Conservation (phyloP, 1,140 invertebrate species). For the Pristionchus pacificus region DNA sequence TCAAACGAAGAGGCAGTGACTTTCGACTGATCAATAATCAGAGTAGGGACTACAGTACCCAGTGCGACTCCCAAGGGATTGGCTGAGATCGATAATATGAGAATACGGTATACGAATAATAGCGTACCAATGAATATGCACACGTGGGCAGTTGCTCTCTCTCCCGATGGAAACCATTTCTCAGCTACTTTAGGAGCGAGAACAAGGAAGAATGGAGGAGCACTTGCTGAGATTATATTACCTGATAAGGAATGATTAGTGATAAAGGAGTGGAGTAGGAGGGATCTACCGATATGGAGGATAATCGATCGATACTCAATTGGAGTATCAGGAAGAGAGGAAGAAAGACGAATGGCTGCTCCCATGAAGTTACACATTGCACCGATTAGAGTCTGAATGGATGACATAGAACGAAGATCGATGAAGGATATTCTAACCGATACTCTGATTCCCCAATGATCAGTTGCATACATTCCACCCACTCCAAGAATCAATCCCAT, state of each 20-base stretch:
- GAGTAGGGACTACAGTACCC: constrained; percentile 49
- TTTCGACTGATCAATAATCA: constrained; percentile 38
- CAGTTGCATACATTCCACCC: constrained; percentile 54
- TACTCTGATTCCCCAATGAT: constrained; percentile 51
- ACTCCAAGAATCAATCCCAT: constrained; percentile 51
- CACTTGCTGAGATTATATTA: constrained; percentile 41
- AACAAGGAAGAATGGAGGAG: constrained; percentile 53
- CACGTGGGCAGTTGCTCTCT: constrained; percentile 50
- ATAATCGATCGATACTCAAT: constrained; percentile 29
- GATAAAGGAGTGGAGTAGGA: too few relatives aligned
- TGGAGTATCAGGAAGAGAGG: constrained; percentile 41
- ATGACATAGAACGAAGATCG: background rate
- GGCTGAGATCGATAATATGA: constrained; percentile 32
- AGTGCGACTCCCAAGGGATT: constrained; percentile 54
- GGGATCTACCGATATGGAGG: constrained; percentile 42
- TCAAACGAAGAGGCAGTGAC: constrained; percentile 12
- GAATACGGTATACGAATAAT: background rate
- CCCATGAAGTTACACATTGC: constrained; percentile 45
- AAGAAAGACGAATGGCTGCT: constrained; percentile 46
- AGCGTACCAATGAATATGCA: constrained; percentile 42
- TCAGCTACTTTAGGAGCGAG: constrained; percentile 56
- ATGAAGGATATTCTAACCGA: constrained; percentile 36
- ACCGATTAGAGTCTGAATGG: constrained; percentile 44
- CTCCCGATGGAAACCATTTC: constrained; percentile 49
- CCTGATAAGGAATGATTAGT: constrained; percentile 30